Evolutionary conservation across 2,888 invertebrate species (phyloP).

Genomic region (Tinea trinotella): DNA sequence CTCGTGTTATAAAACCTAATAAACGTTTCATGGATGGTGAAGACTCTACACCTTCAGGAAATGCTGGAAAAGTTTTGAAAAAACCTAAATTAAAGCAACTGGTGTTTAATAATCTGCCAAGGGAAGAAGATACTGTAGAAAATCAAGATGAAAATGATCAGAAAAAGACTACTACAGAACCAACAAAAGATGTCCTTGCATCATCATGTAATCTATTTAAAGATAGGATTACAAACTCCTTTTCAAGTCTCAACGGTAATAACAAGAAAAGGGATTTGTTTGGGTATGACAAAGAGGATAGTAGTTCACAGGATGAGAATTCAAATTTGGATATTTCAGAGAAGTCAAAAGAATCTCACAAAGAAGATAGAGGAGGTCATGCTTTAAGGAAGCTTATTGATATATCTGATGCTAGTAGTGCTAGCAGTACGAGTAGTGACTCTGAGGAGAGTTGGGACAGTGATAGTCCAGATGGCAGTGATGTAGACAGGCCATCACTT

Average conservation of each 20-base stretch:
- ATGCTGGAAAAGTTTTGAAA: conserved; percentile 59
- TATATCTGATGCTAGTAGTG: conserved; percentile 64
- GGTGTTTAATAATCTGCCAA: conserved; percentile 55
- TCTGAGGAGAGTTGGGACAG: conserved; percentile 64
- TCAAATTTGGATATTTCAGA: conserved; percentile 48
- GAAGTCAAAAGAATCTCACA: conserved; percentile 46
- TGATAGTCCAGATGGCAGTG: conserved; percentile 51
- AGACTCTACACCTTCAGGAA: conserved; percentile 44
- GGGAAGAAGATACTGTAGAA: conserved; percentile 45
- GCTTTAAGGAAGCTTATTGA: conserved; percentile 64
- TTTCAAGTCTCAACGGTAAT: conserved; percentile 41
- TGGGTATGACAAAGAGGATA: conserved; percentile 55
- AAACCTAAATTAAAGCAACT: conserved; percentile 63
- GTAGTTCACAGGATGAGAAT: conserved; percentile 53
- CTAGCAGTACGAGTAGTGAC: conserved; percentile 58
- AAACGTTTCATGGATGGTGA: conserved; percentile 85
- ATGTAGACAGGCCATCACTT: conserved; percentile 48
- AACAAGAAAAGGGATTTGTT: conserved; percentile 49
- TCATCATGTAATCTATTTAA: conserved; percentile 55
- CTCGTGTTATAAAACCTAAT: conserved; percentile 89
- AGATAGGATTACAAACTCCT: conserved; percentile 57
- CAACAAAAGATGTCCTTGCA: conserved; percentile 41
- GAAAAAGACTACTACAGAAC: conserved; percentile 39
- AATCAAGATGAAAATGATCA: conserved; percentile 41
- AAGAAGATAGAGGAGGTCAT: conserved; percentile 59